Evolutionary conservation across 2,888 invertebrate genomes (phyloP).

Genomic region (Flexamia atlantica): DNA sequence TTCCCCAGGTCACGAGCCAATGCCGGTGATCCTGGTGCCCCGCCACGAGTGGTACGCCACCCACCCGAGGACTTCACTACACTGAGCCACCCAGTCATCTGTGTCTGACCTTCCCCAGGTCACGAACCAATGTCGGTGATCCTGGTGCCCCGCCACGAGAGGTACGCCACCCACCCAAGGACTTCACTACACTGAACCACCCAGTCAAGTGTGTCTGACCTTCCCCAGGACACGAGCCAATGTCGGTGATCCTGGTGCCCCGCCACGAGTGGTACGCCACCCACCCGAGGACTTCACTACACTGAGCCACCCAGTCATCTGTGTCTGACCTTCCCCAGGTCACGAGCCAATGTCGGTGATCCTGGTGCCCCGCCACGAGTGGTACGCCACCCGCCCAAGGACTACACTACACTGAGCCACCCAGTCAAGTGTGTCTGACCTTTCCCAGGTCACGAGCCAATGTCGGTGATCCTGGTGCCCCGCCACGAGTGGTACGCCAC

Average conservation of each 20-base stretch:
- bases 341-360: not conserved
- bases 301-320: not conserved
- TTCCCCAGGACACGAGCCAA: not conserved
- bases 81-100: not conserved
- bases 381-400: not conserved
- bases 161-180: conserved; percentile 14
- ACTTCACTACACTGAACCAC: not conserved
- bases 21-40: not conserved
- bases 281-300: not conserved
- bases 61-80: not conserved
- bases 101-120: not conserved
- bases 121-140: not conserved
- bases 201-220: conserved; percentile 10
- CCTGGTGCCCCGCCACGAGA: not conserved
- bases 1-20: no score
- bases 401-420: not conserved
- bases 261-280: conserved; percentile 18
- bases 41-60: conserved; percentile 10
- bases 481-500: conserved; percentile 20
- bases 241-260: not conserved
- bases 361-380: conserved; percentile 6
- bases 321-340: not conserved
- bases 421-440: not conserved
- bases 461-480: not conserved
- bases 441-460: not conserved